phyloP scores from a whole-genome alignment of 2,113 vertebrate species.

The Coreoperca whiteheadi region DNA sequence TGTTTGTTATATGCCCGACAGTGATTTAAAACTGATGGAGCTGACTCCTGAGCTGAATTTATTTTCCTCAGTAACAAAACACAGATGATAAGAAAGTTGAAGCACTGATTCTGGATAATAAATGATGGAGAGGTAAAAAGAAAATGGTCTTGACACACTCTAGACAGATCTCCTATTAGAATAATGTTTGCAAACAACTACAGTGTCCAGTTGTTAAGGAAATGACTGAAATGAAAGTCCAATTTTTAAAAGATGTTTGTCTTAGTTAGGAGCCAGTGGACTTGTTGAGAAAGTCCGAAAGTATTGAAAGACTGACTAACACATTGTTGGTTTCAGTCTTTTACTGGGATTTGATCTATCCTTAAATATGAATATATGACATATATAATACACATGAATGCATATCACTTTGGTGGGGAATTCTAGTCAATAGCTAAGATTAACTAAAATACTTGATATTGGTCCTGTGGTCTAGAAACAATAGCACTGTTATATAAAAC shows the following conservation, averaged over 20 bases:
- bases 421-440: neutral
- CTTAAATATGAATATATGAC: neutral
- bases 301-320: no score
- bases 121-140: neutral
- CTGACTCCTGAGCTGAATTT: neutral
- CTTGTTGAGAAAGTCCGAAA: no score
- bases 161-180: no score
- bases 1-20: neutral
- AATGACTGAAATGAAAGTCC: neutral
- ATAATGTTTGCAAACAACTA: neutral
- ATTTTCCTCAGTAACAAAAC: conserved; percentile 9
- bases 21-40: conserved; percentile 1
- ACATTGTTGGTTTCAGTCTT: neutral
- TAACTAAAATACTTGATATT: neutral
- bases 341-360: neutral
- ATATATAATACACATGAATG: no score
- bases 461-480: neutral
- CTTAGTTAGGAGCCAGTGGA: neutral
- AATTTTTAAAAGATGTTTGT: neutral
- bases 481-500: conserved; percentile 3
- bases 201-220: neutral
- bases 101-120: neutral
- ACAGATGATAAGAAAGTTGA: neutral
- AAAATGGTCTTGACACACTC: neutral
- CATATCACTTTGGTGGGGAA: neutral